These are phyloP conservation scores for Leucosticte australis DNA, from an alignment of 2,113 vertebrate genomes.

Conservation along the genomic window DNA sequence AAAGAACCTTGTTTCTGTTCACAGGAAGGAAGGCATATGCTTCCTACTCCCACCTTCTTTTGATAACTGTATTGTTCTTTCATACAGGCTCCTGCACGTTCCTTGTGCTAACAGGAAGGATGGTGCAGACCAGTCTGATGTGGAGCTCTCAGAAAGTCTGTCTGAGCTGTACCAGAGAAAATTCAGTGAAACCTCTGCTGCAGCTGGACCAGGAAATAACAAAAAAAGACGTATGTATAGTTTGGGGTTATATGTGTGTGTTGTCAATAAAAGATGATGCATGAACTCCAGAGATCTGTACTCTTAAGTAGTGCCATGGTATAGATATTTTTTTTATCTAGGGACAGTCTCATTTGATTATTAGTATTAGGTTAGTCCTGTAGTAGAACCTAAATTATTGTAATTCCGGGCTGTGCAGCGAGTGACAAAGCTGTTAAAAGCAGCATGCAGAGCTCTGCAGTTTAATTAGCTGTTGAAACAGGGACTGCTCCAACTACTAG, in stretches of 20 bases:
- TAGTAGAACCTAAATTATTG: neutral
- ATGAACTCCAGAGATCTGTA: neutral
- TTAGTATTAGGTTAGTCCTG: neutral
- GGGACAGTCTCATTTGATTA: neutral
- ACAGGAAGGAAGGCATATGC: neutral
- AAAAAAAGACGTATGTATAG: constrained; percentile 81
- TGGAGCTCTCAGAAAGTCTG: constrained; percentile 77
- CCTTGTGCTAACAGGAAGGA: constrained; percentile 60
- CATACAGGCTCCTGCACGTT: constrained; percentile 80
- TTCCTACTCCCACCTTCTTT: neutral
- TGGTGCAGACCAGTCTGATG: constrained; percentile 58
- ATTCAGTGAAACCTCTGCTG: constrained; percentile 54
- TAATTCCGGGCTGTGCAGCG: neutral
- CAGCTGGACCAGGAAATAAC: constrained; percentile 57
- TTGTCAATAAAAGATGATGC: neutral
- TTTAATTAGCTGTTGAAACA: neutral
- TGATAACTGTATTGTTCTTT: neutral
- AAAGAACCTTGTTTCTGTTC: neutral
- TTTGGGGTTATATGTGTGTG: fast-evolving
- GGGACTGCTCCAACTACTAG: neutral
- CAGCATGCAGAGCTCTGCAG: neutral
- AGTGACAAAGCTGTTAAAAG: neutral
- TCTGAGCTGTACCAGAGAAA: constrained; percentile 86
- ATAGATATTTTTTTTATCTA: neutral
- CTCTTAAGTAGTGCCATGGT: neutral